A percentile compares a stretch with the other conserved stretches of the same genome.
Evolutionary conservation across 2,888 invertebrate species (phyloP).

Genomic region (Brachyopa scutellaris): DNA sequence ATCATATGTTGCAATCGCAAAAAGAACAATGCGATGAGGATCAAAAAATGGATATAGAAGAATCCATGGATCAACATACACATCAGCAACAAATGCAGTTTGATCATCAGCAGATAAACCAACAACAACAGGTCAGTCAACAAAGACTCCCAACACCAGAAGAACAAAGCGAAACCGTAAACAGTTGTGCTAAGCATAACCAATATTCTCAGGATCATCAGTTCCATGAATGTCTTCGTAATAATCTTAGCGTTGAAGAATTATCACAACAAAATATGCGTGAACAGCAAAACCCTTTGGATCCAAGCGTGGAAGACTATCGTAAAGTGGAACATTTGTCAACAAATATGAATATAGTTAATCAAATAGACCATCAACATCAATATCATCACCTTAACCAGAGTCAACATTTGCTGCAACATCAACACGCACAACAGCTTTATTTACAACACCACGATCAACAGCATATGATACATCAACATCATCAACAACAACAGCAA

Average conservation of each 20-base stretch:
- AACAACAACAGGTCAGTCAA: slow-evolving; percentile 6
- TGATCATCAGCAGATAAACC: background rate
- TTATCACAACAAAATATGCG: slow-evolving; percentile 43
- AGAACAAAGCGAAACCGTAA: slow-evolving; percentile 15
- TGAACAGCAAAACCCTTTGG: slow-evolving; percentile 24
- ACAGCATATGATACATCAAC: slow-evolving; percentile 73
- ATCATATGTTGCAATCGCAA: slow-evolving; percentile 18
- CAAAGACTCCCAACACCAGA: slow-evolving; percentile 21
- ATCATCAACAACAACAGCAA: slow-evolving; percentile 74
- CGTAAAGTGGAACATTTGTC: slow-evolving; percentile 46
- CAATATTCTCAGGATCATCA: slow-evolving; percentile 43
- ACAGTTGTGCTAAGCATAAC: slow-evolving; percentile 15
- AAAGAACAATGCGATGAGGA: slow-evolving; percentile 16
- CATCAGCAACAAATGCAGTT: slow-evolving; percentile 6
- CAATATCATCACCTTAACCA: slow-evolving; percentile 40
- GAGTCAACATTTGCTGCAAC: slow-evolving; percentile 38
- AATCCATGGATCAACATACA: slow-evolving; percentile 2
- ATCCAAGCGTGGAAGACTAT: slow-evolving; percentile 23
- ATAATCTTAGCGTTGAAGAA: slow-evolving; percentile 35
- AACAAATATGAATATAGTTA: slow-evolving; percentile 59
- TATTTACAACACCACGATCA: slow-evolving; percentile 58
- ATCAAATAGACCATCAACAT: slow-evolving; percentile 77
- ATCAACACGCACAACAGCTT: slow-evolving; percentile 49
- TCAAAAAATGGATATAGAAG: slow-evolving; percentile 16
- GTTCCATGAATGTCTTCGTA: slow-evolving; percentile 46